Conservation (phyloP, 2,888 invertebrate species). For the Lasioglossum vierecki region DNA sequence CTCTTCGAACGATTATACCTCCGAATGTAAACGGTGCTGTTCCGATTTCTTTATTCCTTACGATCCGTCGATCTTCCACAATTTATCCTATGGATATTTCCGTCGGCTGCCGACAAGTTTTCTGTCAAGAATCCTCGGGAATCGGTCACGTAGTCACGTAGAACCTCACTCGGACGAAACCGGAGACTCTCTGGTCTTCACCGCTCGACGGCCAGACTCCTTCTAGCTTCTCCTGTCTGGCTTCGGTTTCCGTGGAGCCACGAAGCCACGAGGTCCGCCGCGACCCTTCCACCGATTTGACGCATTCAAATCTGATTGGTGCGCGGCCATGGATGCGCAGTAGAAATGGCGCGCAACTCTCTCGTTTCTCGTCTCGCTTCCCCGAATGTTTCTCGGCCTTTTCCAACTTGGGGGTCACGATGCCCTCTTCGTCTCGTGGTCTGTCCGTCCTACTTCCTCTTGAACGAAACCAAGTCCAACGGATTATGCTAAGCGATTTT, state of each 20-base stretch:
- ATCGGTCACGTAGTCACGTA: constrained; percentile 29
- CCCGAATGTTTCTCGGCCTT: background rate
- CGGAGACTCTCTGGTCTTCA: constrained; percentile 49
- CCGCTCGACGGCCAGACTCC: constrained; percentile 75
- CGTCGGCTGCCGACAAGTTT: constrained; percentile 39
- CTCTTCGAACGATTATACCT: background rate
- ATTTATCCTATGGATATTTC: background rate
- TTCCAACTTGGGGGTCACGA: background rate
- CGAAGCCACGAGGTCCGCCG: constrained; percentile 78
- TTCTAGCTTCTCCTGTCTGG: constrained; percentile 63
- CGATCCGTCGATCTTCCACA: background rate
- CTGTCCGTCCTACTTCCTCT: constrained; percentile 21
- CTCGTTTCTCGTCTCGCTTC: constrained; percentile 36
- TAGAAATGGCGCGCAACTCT: constrained; percentile 79
- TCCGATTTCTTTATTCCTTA: background rate
- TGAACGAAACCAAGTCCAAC: constrained; percentile 71
- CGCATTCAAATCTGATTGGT: constrained; percentile 81
- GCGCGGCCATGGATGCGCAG: constrained; percentile 79
- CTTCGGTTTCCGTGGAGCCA: constrained; percentile 36
- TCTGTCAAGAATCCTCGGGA: constrained; percentile 55
- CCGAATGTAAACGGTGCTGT: background rate
- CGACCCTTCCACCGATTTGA: constrained; percentile 70
- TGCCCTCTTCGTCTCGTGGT: background rate
- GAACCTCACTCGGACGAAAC: constrained; percentile 21
- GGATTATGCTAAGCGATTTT: constrained; percentile 81